Percentiles rank a stretch among this genome's conserved stretches.
phyloP scores from a whole-genome alignment of 2,888 invertebrate species.

The Tipula helvola region DNA sequence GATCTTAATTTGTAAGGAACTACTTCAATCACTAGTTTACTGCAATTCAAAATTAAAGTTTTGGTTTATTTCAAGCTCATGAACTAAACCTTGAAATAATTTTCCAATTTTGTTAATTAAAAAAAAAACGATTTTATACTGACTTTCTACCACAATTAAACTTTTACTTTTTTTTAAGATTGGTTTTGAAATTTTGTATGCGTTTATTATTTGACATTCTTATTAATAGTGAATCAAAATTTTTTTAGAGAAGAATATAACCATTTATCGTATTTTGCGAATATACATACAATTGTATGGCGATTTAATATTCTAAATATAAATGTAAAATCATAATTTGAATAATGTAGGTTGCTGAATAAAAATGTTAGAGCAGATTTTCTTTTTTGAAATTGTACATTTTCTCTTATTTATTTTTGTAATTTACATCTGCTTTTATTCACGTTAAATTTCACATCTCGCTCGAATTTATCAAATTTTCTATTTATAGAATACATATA shows the following conservation, averaged over 20 bases:
- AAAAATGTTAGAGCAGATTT: background rate
- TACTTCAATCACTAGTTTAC: too few relatives aligned
- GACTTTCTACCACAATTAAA: too few relatives aligned
- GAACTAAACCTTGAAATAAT: too few relatives aligned
- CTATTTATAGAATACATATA: background rate
- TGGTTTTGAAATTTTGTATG: too few relatives aligned
- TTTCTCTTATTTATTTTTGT: background rate
- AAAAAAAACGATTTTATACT: too few relatives aligned
- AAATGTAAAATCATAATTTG: background rate
- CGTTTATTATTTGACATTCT: too few relatives aligned
- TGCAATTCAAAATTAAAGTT: too few relatives aligned
- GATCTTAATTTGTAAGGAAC: too few relatives aligned
- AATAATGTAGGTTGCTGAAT: background rate
- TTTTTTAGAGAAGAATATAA: background rate
- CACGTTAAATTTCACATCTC: background rate
- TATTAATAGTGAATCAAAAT: too few relatives aligned
- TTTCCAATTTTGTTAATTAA: too few relatives aligned
- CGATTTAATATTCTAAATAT: background rate
- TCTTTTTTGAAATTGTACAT: background rate
- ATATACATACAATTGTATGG: background rate
- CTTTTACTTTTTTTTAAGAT: too few relatives aligned
- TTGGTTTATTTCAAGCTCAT: too few relatives aligned
- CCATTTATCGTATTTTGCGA: background rate
- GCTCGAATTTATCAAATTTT: background rate
- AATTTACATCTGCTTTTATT: background rate